These are phyloP conservation scores for Chironex yamaguchii DNA, from an alignment of 30 jellyfish, hydroid and myxozoan genomes.

Conservation along the genomic window DNA sequence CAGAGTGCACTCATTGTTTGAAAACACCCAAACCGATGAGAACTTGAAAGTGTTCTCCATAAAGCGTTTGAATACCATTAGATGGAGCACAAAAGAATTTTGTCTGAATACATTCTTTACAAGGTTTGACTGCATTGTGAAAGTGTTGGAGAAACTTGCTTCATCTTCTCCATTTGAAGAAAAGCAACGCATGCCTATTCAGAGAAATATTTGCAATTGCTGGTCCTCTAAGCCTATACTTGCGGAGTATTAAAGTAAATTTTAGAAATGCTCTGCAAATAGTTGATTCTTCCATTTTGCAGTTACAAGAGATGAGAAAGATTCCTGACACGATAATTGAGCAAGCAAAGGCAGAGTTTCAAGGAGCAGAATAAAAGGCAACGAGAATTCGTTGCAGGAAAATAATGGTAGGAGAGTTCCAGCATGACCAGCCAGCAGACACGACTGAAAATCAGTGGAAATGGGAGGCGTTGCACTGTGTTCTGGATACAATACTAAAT, in stretches of 20 bases:
- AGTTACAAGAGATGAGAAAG: constrained; percentile 23
- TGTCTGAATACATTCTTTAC: constrained; percentile 23
- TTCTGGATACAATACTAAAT: constrained; percentile 7
- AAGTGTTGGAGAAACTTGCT: constrained; percentile 34
- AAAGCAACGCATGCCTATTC: constrained; percentile 65
- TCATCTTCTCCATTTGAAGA: constrained; percentile 39
- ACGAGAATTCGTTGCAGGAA: constrained; percentile 41
- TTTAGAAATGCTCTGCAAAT: constrained; percentile 43
- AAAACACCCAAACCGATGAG: constrained; percentile 29
- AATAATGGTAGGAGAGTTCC: constrained; percentile 58
- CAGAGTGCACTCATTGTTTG: constrained; percentile 48
- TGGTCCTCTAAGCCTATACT: constrained; percentile 63
- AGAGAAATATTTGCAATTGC: constrained; percentile 55
- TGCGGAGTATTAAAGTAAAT: constrained; percentile 45
- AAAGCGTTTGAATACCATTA: constrained; percentile 38
- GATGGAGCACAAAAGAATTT: constrained; percentile 55
- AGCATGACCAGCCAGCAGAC: constrained; percentile 63
- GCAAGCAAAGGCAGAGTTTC: constrained; percentile 37
- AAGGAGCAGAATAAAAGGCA: constrained; percentile 57
- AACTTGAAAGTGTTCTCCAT: constrained; percentile 49
- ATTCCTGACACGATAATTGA: constrained; percentile 18
- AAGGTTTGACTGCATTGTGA: constrained; percentile 37
- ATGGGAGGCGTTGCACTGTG: constrained; percentile 46
- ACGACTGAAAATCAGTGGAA: constrained; percentile 44
- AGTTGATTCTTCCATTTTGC: constrained; percentile 46